phyloP scores from a whole-genome alignment of 2,888 invertebrate genomes.

The Sinodicranocentrus sp. region DNA sequence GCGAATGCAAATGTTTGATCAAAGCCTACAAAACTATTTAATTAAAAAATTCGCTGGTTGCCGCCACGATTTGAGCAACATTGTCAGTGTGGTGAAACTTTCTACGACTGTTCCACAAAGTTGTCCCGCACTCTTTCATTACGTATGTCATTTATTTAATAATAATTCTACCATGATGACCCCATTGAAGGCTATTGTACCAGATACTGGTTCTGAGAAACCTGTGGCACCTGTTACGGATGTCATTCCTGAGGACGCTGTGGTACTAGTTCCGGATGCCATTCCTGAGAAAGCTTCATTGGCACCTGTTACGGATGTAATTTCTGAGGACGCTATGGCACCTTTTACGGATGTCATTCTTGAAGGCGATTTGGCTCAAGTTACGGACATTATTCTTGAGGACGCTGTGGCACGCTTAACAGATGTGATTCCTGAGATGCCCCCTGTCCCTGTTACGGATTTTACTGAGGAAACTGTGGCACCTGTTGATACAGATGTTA shows the following conservation, averaged over 20 bases:
- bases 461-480: too few species aligned
- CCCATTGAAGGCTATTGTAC: not conserved
- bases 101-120: too few species aligned
- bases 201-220: not conserved
- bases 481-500: too few species aligned
- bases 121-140: too few species aligned
- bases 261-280: too few species aligned
- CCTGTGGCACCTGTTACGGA: not conserved
- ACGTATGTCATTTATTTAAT: too few species aligned
- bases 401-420: not conserved
- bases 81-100: slow-evolving; percentile 65
- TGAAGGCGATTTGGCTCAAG: too few species aligned
- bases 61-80: slow-evolving; percentile 34
- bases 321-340: not conserved
- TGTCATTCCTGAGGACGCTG: not conserved
- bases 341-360: not conserved
- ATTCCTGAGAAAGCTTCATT: too few species aligned
- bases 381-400: too few species aligned
- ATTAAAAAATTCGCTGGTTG: slow-evolving; percentile 41
- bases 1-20: slow-evolving; percentile 71
- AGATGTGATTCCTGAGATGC: not conserved
- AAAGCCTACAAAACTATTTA: slow-evolving; percentile 60
- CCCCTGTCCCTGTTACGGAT: not conserved
- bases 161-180: too few species aligned
- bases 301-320: not conserved